phyloP scores from a whole-genome alignment of 2,888 invertebrate genomes.

The Epistrophella euchroma region DNA sequence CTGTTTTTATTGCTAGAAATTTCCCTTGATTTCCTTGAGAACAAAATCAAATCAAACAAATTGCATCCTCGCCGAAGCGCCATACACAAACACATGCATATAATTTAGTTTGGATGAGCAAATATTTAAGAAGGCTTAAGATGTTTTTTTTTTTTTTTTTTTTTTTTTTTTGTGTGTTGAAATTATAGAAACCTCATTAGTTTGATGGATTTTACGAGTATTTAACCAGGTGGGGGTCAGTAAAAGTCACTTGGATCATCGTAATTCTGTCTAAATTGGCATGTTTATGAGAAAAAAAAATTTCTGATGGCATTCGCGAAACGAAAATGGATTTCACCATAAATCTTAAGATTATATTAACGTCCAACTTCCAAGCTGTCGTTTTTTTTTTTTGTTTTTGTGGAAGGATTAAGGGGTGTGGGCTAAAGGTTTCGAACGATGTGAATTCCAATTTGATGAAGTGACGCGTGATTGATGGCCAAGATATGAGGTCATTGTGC shows the following conservation, averaged over 20 bases:
- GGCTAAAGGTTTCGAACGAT: conserved; percentile 50
- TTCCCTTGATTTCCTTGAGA: conserved; percentile 15
- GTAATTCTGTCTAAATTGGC: conserved; percentile 61
- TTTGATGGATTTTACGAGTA: conserved; percentile 62
- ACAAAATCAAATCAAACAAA: conserved; percentile 50
- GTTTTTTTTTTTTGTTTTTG: neutral
- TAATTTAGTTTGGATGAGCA: conserved; percentile 43
- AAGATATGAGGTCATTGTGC: conserved; percentile 74
- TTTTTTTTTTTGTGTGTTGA: too few species aligned
- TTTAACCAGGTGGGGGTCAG: conserved; percentile 60
- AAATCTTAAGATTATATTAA: conserved; percentile 73
- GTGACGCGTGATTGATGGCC: conserved; percentile 72
- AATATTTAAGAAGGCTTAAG: conserved; percentile 47
- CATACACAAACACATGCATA: too few species aligned
- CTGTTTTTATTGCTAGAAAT: conserved; percentile 28
- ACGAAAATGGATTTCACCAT: conserved; percentile 51
- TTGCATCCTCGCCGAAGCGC: conserved; percentile 22
- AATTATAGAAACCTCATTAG: conserved; percentile 10
- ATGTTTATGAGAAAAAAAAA: conserved; percentile 62
- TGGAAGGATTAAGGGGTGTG: conserved; percentile 39
- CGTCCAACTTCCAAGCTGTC: conserved; percentile 26
- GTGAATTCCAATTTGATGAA: conserved; percentile 73
- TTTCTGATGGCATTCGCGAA: conserved; percentile 41
- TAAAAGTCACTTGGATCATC: conserved; percentile 58
- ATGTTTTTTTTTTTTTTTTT: neutral